Evolutionary conservation across 2,888 invertebrate species (phyloP), one percentile per base, ranked within the genome.

Genomic region (Drosophila mettleri): DNA sequence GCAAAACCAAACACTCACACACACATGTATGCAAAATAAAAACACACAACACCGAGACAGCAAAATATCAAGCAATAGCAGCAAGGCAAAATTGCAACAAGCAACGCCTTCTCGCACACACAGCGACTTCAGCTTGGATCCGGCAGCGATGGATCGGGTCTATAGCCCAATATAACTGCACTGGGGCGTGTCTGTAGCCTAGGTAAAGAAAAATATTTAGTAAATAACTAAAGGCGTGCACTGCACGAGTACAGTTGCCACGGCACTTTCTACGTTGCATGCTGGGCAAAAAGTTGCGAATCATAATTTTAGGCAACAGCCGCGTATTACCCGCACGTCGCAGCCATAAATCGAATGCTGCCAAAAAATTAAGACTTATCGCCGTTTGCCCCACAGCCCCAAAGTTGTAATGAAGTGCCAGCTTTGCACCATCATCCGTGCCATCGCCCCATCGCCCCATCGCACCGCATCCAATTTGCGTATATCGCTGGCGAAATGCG

Each of bases 281-380:
- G 27, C 27, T 55, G 22, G 22, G 34, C 38, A 10, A 48, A 53
- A 54, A 34, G 51, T 22, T 16, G 36, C 14, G 48, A 43, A 66
- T 52, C 59, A 81, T 53, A 69, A 63, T 73, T 72, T 75, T 67
- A 48, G 70, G 74, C 69, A 66, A 61, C 58, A 59, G 48, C 16
- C 65, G 48, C 77, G 82, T 88, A 88, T 91, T 90, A 91, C 90
- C 84, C 91, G 88, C 91, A 91, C 91, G 91, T 91, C 87, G 86
- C 78, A 77, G 82, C 86, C 88, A 91, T 91, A 91, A 91, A 90
- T 83, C 81, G 81, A 83, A 66, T 45, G 52, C 77, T 77, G 81
- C 65, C 83, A 86, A 80, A 83, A 78, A 78, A 80, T 90, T 89
- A 90, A 91, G 88, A 83, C 85, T 89, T 84, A 83, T 74, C 79